These are phyloP conservation scores for Sphaeramia orbicularis DNA, from an alignment of 2,797 vertebrate species.

Conservation along the genomic window DNA sequence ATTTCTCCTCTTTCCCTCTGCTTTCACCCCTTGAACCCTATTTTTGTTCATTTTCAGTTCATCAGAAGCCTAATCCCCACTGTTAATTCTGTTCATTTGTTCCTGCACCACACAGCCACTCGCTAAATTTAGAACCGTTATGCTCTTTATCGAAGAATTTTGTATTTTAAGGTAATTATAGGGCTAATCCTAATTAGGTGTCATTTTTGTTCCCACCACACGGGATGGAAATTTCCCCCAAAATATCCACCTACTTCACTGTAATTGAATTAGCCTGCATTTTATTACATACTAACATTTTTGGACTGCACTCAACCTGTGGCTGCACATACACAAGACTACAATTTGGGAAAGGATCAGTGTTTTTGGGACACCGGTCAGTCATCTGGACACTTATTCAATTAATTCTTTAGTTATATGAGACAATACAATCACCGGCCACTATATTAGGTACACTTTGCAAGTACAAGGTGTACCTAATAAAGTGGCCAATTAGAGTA, in stretches of 20 bases:
- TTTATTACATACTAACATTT: slow-evolving; percentile 12
- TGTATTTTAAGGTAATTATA: slow-evolving; percentile 61
- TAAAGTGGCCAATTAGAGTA: too few relatives aligned
- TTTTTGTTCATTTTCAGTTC: slow-evolving; percentile 59
- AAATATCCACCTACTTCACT: background rate
- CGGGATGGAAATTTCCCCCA: slow-evolving; percentile 14
- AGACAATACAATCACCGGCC: too few relatives aligned
- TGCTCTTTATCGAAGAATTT: slow-evolving; percentile 25
- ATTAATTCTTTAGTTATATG: too few relatives aligned
- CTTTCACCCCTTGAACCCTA: slow-evolving; percentile 57
- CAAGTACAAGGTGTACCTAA: too few relatives aligned
- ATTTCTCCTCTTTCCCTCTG: background rate
- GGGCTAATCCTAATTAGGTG: slow-evolving; percentile 59
- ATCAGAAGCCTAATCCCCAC: slow-evolving; percentile 59
- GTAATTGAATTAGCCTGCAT: slow-evolving; percentile 6
- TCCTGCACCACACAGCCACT: slow-evolving; percentile 49
- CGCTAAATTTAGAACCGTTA: slow-evolving; percentile 38
- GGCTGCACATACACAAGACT: background rate
- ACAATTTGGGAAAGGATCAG: too few relatives aligned
- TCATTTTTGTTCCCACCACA: slow-evolving; percentile 40
- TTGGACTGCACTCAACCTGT: background rate
- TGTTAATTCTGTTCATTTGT: slow-evolving; percentile 60
- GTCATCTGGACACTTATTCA: too few relatives aligned
- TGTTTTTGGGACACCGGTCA: too few relatives aligned
- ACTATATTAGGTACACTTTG: too few relatives aligned